Conservation (phyloP, 2,113 vertebrate species). For the Mohoua ochrocephala region DNA sequence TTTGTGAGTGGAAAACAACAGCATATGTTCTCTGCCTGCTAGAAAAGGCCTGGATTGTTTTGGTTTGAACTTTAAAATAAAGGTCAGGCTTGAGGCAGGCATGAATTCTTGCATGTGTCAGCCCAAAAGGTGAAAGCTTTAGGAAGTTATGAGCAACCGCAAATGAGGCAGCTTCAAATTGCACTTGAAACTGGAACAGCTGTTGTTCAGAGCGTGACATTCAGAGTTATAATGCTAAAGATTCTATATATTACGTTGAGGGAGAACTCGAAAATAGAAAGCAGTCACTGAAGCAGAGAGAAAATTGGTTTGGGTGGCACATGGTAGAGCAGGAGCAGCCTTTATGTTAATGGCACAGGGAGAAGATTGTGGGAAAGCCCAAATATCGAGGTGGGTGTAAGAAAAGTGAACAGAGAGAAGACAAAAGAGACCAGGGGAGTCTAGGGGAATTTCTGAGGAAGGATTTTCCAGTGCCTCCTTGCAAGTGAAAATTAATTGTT, state of each 20-base stretch:
- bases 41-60: background rate
- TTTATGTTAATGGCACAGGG: background rate
- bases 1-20: background rate
- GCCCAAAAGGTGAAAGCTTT: slow-evolving; percentile 35
- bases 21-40: background rate
- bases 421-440: background rate
- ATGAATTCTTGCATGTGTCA: background rate
- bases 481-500: slow-evolving; percentile 43
- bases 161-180: slow-evolving; percentile 11
- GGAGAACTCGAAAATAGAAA: background rate
- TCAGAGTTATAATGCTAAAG: background rate
- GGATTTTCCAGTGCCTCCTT: slow-evolving; percentile 4
- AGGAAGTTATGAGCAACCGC: background rate
- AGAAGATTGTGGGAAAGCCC: slow-evolving; percentile 14
- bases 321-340: background rate
- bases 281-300: background rate
- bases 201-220: background rate
- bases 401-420: background rate
- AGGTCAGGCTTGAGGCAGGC: slow-evolving; percentile 12
- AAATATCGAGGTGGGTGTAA: background rate
- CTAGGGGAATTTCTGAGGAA: slow-evolving; percentile 10
- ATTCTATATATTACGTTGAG: background rate
- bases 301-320: background rate
- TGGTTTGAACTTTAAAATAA: slow-evolving; percentile 39
- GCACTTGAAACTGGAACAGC: background rate